These are phyloP conservation scores for Aricia agestis DNA, from an alignment of 1,140 invertebrate genomes.

Conservation along the genomic window DNA sequence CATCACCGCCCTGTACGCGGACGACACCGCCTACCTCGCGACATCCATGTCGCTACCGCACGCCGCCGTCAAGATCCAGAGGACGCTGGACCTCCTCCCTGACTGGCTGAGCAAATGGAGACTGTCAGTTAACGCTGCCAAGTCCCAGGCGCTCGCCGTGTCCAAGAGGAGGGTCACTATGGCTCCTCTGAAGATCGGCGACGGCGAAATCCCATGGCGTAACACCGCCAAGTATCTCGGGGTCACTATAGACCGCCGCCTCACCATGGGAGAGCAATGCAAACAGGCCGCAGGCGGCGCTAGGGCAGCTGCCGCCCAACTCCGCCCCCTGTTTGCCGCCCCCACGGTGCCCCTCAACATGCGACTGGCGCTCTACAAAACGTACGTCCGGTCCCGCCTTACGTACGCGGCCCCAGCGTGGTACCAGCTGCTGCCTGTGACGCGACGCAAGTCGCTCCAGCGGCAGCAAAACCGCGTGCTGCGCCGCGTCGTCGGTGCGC, in stretches of 20 bases:
- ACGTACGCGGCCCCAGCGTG: constrained; percentile 33
- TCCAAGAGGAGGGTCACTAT: background rate
- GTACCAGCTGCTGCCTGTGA: constrained; percentile 20
- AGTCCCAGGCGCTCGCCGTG: background rate
- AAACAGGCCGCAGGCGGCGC: background rate
- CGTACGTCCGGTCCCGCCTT: constrained; percentile 27
- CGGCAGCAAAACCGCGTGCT: no score
- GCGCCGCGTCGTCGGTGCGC: no score
- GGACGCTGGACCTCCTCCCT: constrained; percentile 18
- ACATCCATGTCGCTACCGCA: constrained; percentile 9
- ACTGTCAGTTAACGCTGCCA: constrained; percentile 11
- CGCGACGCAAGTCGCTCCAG: no score
- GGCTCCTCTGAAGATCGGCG: background rate
- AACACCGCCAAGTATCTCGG: background rate
- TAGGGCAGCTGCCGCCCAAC: background rate
- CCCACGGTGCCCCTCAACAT: background rate
- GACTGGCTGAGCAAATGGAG: constrained; percentile 23
- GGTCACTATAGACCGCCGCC: background rate
- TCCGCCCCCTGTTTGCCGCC: background rate
- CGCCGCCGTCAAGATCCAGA: constrained; percentile 6
- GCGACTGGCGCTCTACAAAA: constrained; percentile 29
- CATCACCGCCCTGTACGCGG: constrained; percentile 25
- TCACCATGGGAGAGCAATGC: background rate
- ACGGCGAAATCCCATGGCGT: background rate
- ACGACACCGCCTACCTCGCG: constrained; percentile 30